phyloP scores from a whole-genome alignment of 2,888 invertebrate species.

The Mythimna pallens region DNA sequence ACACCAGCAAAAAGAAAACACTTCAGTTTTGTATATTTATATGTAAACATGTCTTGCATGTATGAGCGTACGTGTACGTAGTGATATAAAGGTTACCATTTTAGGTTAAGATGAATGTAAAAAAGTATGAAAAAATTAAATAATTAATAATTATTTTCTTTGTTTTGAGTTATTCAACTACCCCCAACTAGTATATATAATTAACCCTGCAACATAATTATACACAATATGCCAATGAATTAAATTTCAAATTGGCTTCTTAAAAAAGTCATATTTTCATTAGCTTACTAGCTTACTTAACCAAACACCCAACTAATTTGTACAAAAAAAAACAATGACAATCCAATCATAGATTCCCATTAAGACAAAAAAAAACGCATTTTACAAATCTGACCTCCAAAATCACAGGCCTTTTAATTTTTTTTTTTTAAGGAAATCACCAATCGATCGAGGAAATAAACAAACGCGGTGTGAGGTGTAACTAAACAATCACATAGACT shows the following conservation, averaged over 20 bases:
- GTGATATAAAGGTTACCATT: constrained; percentile 89
- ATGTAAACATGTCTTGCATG: constrained; percentile 85
- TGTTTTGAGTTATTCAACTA: constrained; percentile 68
- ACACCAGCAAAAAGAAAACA: constrained; percentile 81
- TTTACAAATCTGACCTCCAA: constrained; percentile 40
- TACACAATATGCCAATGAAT: neutral
- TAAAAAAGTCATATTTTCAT: neutral
- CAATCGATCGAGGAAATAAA: constrained; percentile 70
- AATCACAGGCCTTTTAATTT: constrained; percentile 26
- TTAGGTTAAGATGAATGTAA: constrained; percentile 87
- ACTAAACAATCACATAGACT: constrained; percentile 73
- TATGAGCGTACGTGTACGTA: constrained; percentile 86
- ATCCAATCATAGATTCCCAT: neutral
- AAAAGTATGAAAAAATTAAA: constrained; percentile 82
- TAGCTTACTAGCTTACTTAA: too few species aligned
- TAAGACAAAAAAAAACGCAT: neutral
- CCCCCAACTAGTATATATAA: neutral
- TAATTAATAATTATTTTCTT: constrained; percentile 68
- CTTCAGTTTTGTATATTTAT: constrained; percentile 86
- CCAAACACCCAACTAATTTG: neutral
- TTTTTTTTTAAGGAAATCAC: constrained; percentile 62
- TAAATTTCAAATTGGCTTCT: neutral
- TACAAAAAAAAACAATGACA: constrained; percentile 1
- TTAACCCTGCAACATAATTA: neutral
- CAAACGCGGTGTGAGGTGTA: constrained; percentile 66